Evolutionary conservation across 2,797 vertebrate genomes (phyloP).

Genomic region (Acestrorhynchus altus): DNA sequence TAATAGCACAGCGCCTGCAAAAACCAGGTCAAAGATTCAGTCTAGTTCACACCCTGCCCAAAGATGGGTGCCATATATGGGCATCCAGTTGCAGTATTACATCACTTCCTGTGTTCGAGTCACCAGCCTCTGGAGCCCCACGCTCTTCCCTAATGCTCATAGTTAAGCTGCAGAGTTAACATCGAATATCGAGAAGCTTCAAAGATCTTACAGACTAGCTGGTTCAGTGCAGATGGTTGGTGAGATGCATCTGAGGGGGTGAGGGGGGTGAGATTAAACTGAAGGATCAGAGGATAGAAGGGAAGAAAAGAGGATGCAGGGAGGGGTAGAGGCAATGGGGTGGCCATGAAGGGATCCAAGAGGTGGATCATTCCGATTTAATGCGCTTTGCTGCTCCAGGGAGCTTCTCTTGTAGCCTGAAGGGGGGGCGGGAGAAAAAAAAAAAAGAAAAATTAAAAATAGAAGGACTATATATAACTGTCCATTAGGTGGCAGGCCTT

Average conservation of each 20-base stretch:
- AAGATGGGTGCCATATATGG: constrained; percentile 46
- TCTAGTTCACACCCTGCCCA: constrained; percentile 77
- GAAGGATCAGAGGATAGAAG: constrained; percentile 19
- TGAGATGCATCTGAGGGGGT: constrained; percentile 54
- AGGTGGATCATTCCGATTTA: constrained; percentile 78
- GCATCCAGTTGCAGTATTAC: constrained; percentile 54
- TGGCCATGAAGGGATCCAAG: constrained; percentile 25
- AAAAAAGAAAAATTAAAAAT: background rate
- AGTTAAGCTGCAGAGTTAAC: constrained; percentile 78
- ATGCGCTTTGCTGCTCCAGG: constrained; percentile 85
- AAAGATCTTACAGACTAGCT: constrained; percentile 74
- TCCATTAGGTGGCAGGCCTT: constrained; percentile 39
- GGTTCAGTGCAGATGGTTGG: constrained; percentile 73
- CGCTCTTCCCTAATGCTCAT: constrained; percentile 69
- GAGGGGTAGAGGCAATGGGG: constrained; percentile 39
- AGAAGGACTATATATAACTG: background rate
- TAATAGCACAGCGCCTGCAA: constrained; percentile 31
- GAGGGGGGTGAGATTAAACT: background rate
- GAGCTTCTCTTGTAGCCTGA: constrained; percentile 90
- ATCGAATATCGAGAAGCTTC: constrained; percentile 76
- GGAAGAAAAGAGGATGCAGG: constrained; percentile 12
- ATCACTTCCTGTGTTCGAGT: constrained; percentile 57
- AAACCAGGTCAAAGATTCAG: constrained; percentile 78
- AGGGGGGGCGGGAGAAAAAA: background rate
- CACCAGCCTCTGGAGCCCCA: constrained; percentile 53